These are phyloP conservation scores for Enhydra lutris DNA, from an alignment of 2,113 vertebrate genomes.

Conservation along the genomic window DNA sequence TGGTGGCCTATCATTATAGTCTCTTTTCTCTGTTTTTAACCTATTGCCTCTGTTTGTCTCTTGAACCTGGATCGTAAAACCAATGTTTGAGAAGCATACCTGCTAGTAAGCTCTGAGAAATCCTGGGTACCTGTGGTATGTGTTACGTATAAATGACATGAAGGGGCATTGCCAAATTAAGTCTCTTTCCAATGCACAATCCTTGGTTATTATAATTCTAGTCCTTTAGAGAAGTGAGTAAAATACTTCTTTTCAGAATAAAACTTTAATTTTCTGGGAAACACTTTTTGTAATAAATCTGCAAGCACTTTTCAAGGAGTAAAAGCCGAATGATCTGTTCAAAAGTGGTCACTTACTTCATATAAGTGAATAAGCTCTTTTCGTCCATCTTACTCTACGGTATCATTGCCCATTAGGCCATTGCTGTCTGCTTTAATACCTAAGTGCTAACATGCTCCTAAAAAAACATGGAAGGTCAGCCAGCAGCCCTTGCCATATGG, in stretches of 20 bases:
- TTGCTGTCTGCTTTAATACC: neutral
- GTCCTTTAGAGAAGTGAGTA: neutral
- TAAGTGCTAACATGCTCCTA: neutral
- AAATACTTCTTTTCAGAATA: conserved; percentile 25
- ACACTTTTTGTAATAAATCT: neutral
- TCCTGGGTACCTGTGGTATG: neutral
- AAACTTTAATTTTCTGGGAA: conserved; percentile 19
- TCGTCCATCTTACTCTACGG: neutral
- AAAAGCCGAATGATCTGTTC: neutral
- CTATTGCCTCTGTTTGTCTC: neutral
- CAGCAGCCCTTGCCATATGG: neutral
- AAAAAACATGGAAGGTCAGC: neutral
- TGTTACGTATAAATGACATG: neutral
- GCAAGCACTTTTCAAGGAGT: neutral
- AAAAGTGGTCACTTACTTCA: neutral
- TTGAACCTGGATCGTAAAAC: neutral
- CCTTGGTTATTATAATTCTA: neutral
- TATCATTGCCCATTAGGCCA: neutral
- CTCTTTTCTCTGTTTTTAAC: neutral
- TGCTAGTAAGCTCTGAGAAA: neutral
- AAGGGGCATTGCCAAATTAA: neutral
- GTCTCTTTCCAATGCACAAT: neutral
- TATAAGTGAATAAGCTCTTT: conserved; percentile 2
- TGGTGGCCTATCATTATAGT: too few species aligned
- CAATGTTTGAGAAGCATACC: neutral